Base-by-base conservation (phyloP, 2,113 vertebrate species). In the Centropus bengalensis region DNA sequence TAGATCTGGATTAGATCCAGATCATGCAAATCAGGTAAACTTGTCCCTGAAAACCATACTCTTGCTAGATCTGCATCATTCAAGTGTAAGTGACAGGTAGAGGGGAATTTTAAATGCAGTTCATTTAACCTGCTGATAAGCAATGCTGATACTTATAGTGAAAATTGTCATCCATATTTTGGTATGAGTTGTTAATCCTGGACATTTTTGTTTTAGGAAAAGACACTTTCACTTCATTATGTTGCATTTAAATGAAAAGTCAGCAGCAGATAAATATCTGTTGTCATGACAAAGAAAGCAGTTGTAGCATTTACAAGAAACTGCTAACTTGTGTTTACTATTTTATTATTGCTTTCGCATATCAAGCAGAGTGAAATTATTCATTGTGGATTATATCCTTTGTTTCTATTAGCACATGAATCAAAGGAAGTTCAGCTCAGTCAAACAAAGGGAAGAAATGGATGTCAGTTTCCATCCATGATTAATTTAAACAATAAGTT, bases 261-360 rank as follows among this genome's bases (percentile, higher is more conserved):
- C 93, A 47, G 80, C 44, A 88, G 80, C 54, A 88, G 93, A 90
- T 91, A 97, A 95, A 90, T 91, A 90, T 91, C 82, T 96, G 81
- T 91, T 95, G 85, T 94, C 88, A 86, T 82, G 75, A 89, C 88
- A 95, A 95, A 94, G 82, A 76, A 94, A 95, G 85, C 83, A 90
- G 59, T 92, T 86, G 94, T 90, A 94, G 26, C 73, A 84, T 95
- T 96, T 95, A 62, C 45, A 76, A 66, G 49, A 28, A 88, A 89
- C 77, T 85, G 86, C 83, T 94, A 77, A 82, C 49, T 87, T 89
- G 42, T 96, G 87, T 95, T 97, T 94, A 90, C 88, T 90, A 52
- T 94, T 94, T 96, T 82, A 88, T 94, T 95, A 91, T 87, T 93
- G 77, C 92, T 94, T 95, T 96, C 93, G 82, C 66, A 95, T 94